These are phyloP conservation scores for Babyrousa celebensis DNA, from an alignment of 2,797 vertebrate species.

Conservation along the genomic window DNA sequence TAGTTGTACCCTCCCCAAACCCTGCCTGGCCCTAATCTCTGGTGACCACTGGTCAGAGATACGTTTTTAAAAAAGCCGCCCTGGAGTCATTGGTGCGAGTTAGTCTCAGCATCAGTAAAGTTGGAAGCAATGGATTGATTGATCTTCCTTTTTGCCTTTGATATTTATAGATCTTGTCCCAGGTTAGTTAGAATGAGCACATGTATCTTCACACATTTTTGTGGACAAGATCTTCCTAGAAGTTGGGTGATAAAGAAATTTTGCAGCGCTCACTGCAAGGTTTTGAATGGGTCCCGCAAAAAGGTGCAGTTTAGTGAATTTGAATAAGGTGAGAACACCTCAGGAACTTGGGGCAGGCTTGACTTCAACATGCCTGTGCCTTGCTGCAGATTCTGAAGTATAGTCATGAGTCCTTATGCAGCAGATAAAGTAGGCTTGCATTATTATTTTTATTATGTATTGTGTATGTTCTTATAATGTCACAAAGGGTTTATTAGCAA, in stretches of 20 bases:
- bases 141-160: background rate
- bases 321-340: background rate
- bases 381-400: background rate
- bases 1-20: fast-evolving
- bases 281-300: background rate
- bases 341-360: background rate
- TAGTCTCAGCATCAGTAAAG: background rate
- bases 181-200: background rate
- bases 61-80: background rate
- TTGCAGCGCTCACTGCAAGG: background rate
- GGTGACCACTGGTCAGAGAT: background rate
- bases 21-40: background rate
- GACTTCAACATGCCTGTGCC: background rate
- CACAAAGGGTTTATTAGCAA: background rate
- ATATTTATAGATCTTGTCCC: background rate
- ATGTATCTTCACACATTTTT: background rate
- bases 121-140: background rate
- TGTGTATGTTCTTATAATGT: background rate
- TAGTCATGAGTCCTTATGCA: background rate
- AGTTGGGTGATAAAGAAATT: background rate
- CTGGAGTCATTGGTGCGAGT: background rate
- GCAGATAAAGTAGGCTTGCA: background rate
- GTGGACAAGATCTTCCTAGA: background rate
- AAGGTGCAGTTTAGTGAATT: background rate
- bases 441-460: background rate